Base-by-base conservation (phyloP, 2,888 invertebrate species). In the Parnassius smintheus region DNA sequence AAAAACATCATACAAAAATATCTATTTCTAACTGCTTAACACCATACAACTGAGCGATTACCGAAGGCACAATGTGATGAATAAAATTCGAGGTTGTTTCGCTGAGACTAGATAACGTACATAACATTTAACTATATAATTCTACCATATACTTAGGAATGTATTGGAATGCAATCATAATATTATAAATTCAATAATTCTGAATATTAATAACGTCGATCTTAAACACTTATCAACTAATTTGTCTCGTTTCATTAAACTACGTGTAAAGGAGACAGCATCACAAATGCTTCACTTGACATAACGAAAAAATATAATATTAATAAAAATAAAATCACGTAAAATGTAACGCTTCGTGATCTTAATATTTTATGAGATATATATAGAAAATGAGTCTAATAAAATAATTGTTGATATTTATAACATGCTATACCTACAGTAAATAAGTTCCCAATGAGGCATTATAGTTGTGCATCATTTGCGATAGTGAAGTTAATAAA, bases 1-100 rank as follows among this genome's bases (percentile, higher is more conserved):
- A 75, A 73, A 83, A 79, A 77, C 63, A 71, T 73, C 77, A 74
- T 82, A 83, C 77, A 85, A 85, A 82, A 82, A 81, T 73, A 62
- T 67, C 53, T 80, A 81, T 82, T 49, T 13, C 49, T n/a, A 1
- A 8, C 9, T n/a, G 13, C 9, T 9, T 13, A 49, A 78, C 79
- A 78, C 75, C 69, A 56, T 63, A 70, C 65, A 66, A 48, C 72
- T 76, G 72, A 78, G 75, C 74, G 74, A 72, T 72, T 59, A 67
- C 65, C 57, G 45, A 67, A 70, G 69, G 68, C 70, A 71, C 68
- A 62, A 53, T 25, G 56, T 62, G 41, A 57, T 50, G 67, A 64
- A 61, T 69, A 58, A 68, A 65, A 68, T 66, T 68, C 60, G 51
- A 59, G 50, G 42, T 56, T 25, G 35, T 59, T 35, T 50, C 13